Evolutionary conservation across 2,113 vertebrate genomes (phyloP), one percentile per base, ranked within the genome.

Genomic region (Tursiops truncatus): DNA sequence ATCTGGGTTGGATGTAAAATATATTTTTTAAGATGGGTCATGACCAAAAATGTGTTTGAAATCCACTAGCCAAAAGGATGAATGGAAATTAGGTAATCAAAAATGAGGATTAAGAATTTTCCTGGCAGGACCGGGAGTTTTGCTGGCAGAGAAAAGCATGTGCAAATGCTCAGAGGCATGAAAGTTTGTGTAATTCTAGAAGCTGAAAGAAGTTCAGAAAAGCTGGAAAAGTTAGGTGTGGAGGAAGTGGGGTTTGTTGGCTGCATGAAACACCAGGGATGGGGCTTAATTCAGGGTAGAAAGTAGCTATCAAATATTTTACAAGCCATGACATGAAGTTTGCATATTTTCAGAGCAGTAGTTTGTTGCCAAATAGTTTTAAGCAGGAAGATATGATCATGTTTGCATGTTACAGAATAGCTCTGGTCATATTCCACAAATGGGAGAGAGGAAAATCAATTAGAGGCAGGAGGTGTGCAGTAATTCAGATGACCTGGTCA

Each of bases 81-180:
- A 92, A 36, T 62, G 21, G 14, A 84, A 41, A 70, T 80, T 73
- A 63, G 14, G 26, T 50, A 80, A 7, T 58, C 3, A 79, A 79
- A 95, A 63, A 84, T 83, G 79, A 88, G 14, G 9, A 73, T 76
- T 92, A 79, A 53, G 2, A 95, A 81, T 70, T 95, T 76, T 76
- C 31, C 60, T 93, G 62, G 20, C 53, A 70, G 15, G 4, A 44
- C 23, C 5, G 94, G 33, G 36, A 89, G 8, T 18, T 89, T 91
- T 86, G 79, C 53, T 77, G 38, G 38, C 17, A 97, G 0, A 23
- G 4, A 70, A 63, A 91, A 93, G 33, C 21, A 88, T 53, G 10
- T n/a, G 25, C 11, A 84, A 76, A 58, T 88, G 7, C 0, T 47
- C n/a, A 82, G 20, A 71, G 13, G 23, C 44, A 47, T 53, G 12